Conservation (phyloP, 2,888 invertebrate species). For the Deladenus siricidicola region DNA sequence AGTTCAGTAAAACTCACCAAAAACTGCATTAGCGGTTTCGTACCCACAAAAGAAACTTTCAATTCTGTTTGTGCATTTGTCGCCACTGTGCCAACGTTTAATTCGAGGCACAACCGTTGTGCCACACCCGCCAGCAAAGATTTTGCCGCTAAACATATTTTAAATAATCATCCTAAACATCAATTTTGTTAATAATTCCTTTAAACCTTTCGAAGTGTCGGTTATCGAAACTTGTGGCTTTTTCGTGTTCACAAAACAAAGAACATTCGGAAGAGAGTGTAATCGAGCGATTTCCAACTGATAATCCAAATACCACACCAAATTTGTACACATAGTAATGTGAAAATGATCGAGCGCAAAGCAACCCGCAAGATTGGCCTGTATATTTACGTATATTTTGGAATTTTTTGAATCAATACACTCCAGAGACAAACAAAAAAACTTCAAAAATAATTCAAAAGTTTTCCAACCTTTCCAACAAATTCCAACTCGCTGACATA, state of each 20-base stretch:
- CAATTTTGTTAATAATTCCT: too few relatives aligned
- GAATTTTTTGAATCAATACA: too few relatives aligned
- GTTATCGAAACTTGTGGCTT: background rate
- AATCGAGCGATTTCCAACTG: slow-evolving; percentile 20
- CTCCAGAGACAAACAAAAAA: background rate
- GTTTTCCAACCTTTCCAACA: background rate
- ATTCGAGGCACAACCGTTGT: slow-evolving; percentile 18
- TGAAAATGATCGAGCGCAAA: slow-evolving; percentile 16
- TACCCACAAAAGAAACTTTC: slow-evolving; percentile 9
- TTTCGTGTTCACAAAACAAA: slow-evolving; percentile 15
- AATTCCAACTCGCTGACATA: background rate
- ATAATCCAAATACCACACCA: slow-evolving; percentile 18
- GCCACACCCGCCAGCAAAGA: slow-evolving; percentile 25
- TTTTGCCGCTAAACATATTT: background rate
- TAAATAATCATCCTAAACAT: too few relatives aligned
- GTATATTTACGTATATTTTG: background rate
- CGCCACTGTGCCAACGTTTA: slow-evolving; percentile 22
- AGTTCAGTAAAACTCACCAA: slow-evolving; percentile 13
- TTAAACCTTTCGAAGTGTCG: too few relatives aligned
- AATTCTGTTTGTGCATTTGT: slow-evolving; percentile 4
- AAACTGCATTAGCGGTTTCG: slow-evolving; percentile 20
- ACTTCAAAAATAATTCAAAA: background rate
- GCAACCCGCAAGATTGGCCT: slow-evolving; percentile 16
- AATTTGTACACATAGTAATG: background rate
- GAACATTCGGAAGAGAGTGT: slow-evolving; percentile 15